Evolutionary conservation across 2,113 vertebrate genomes (phyloP), one percentile per base, ranked within the genome.

Genomic region (Phalacrocorax aristotelis): DNA sequence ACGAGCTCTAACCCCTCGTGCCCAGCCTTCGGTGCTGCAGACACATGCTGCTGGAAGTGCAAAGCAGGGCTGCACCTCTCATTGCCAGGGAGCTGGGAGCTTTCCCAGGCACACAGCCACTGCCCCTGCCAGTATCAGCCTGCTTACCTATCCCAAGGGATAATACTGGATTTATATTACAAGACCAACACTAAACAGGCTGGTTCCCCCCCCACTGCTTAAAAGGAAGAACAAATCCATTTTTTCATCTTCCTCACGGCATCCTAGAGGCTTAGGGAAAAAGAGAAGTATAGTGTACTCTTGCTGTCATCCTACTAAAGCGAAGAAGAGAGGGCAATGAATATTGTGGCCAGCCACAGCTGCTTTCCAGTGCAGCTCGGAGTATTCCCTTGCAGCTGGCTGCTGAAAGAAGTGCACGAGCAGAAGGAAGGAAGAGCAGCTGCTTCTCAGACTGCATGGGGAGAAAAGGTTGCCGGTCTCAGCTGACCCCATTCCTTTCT

Each of bases 1-100:
- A 6, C 1, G 22, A 70, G 22, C n/a, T 69, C 16, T 15, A 12
- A 10, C 7, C 46, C 17, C 11, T n/a, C 17, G 1, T 1, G 5
- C 46, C 55, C 64, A 69, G 52, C 8, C 34, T 6, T 17, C 54
- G 3, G 6, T 1, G 11, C 55, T 22, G 23, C n/a, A 34, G 25
- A 14, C 11, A 14, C 8, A 1, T 0, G 14, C 34, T 18, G 23
- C 51, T 40, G 19, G 23, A 49, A 32, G 61, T 66, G 29, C 15
- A 34, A 18, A 29, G 7, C 12, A 15, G n/a, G n/a, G 32, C 5
- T 7, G 8, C 30, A 29, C 19, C 42, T 22, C 46, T 15, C 51
- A 3, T 20, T 6, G 51, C 9, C 42, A 3, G 7, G 14, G 18
- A 18, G 23, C 22, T 14, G 36, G 74, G 5, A 10, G 34, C 55